Percentiles rank a stretch among this genome's conserved stretches.
Conservation (phyloP, 2,797 vertebrate genomes). For the Leptoclinus maculatus region DNA sequence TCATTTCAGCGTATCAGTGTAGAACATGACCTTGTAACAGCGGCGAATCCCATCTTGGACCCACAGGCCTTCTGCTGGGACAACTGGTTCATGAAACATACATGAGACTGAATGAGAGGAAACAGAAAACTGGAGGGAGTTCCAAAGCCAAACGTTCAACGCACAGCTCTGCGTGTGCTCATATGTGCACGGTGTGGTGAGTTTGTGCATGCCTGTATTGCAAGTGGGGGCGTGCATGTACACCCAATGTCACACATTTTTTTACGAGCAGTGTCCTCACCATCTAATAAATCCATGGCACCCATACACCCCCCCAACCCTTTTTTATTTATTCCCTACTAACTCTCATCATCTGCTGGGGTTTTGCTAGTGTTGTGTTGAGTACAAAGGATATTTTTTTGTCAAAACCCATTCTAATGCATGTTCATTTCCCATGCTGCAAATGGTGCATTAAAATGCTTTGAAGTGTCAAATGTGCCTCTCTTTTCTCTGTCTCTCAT, state of each 20-base stretch:
- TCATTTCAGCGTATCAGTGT: conserved; percentile 1
- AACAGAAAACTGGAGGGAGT: conserved; percentile 38
- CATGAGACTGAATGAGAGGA: conserved; percentile 46
- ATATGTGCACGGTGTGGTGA: conserved; percentile 9
- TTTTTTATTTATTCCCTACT: background rate
- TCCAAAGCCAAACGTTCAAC: conserved; percentile 26
- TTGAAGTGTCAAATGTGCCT: conserved; percentile 72
- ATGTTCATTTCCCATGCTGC: conserved; percentile 43
- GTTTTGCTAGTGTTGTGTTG: conserved; percentile 38
- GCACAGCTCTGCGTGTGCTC: background rate
- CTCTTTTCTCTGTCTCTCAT: conserved; percentile 46
- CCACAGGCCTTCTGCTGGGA: conserved; percentile 43
- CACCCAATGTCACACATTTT: conserved; percentile 55
- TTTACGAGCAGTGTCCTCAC: conserved; percentile 56
- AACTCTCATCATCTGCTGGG: conserved; percentile 21
- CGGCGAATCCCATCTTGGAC: conserved; percentile 13
- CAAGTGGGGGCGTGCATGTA: conserved; percentile 14
- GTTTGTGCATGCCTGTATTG: conserved; percentile 3
- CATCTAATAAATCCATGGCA: conserved; percentile 33
- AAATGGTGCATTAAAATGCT: conserved; percentile 65
- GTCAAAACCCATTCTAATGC: conserved; percentile 30
- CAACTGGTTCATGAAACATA: conserved; percentile 69
- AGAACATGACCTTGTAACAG: conserved; percentile 57
- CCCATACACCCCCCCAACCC: background rate
- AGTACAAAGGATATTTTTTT: conserved; percentile 50